Conservation (phyloP, 2,797 vertebrate species). For the Coracias cyanogaster region DNA sequence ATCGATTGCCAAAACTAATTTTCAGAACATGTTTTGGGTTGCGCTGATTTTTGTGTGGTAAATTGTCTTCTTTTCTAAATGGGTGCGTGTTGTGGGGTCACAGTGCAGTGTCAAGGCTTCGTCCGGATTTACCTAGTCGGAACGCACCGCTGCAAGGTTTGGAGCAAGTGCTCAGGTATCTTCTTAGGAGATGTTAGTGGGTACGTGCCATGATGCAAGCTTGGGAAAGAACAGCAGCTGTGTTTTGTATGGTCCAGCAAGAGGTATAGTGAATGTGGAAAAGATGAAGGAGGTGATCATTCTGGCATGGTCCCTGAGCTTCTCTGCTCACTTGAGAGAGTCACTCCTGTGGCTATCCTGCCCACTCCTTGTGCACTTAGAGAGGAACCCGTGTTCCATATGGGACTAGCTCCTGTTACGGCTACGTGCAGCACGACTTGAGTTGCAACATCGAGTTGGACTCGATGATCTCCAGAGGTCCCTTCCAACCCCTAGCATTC, state of each 20-base stretch:
- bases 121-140: fast-evolving
- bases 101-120: background rate
- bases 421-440: background rate
- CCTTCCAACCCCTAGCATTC: too few relatives aligned
- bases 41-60: background rate
- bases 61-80: background rate
- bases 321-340: background rate
- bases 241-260: background rate
- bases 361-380: too few relatives aligned
- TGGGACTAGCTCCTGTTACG: fast-evolving
- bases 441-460: too few relatives aligned
- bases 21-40: background rate
- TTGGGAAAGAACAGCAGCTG: background rate
- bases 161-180: background rate
- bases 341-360: background rate
- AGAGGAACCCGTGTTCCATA: background rate
- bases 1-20: background rate
- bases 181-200: background rate
- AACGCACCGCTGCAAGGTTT: background rate
- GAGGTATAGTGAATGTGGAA: background rate
- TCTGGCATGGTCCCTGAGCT: background rate
- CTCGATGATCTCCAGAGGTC: background rate
- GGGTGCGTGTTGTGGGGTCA: background rate
- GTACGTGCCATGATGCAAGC: fast-evolving
- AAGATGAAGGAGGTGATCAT: background rate